Evolutionary conservation across 2,797 vertebrate genomes (phyloP).

Genomic region (Limnodromus scolopaceus): DNA sequence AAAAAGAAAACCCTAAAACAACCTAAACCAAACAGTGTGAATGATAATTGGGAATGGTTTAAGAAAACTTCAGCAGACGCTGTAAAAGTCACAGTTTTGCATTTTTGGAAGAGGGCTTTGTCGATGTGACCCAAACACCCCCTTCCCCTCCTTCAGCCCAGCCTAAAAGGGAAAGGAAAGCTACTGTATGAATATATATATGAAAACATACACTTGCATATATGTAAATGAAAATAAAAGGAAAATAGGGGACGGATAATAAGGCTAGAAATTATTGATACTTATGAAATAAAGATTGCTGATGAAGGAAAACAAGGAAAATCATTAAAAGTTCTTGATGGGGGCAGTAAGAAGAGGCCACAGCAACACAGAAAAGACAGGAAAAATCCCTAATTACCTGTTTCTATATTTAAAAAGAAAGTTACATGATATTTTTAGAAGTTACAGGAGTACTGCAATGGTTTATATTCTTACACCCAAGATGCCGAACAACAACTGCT

Average conservation of each 20-base stretch:
- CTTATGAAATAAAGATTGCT: not conserved
- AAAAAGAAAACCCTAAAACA: not conserved
- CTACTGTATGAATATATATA: fast-evolving
- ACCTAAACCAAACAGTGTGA: not conserved
- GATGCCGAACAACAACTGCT: not conserved
- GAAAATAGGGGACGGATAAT: not conserved
- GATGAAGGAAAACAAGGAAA: not conserved
- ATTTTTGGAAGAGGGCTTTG: not conserved
- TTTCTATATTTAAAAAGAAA: not conserved
- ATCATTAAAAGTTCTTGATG: not conserved
- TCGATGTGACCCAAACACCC: not conserved
- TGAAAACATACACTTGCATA: not conserved
- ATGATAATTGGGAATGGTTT: not conserved
- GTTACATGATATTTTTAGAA: not conserved
- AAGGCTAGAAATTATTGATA: not conserved
- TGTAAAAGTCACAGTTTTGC: not conserved
- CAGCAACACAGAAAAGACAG: not conserved
- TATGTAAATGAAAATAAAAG: not conserved
- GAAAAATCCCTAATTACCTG: not conserved
- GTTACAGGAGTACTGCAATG: not conserved
- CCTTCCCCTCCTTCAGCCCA: not conserved
- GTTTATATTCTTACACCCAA: not conserved
- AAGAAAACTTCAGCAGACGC: not conserved
- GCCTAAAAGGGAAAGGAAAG: not conserved
- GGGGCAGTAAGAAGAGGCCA: not conserved